Evolutionary conservation across 2,797 vertebrate species (phyloP), one percentile per base, ranked within the genome.

Genomic region (Mormyrus proboscirostris): DNA sequence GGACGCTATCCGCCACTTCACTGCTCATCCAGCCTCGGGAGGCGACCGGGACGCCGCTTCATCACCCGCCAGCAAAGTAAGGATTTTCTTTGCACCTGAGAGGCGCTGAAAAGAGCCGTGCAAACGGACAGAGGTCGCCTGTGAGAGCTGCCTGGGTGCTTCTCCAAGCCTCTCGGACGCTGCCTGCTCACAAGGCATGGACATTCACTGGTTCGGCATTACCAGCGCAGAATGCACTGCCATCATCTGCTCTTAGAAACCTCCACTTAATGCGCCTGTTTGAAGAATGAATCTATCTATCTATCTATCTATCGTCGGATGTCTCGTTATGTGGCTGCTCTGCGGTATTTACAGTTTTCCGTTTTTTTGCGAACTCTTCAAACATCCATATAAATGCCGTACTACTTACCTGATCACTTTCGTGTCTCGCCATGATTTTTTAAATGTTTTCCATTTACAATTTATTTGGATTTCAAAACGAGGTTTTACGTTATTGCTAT

Each of bases 21-120:
- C 79, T 41, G 7, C 51, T 83, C 25, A 69, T n/a, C 50, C 49
- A 59, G 53, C 38, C 19, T 62, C 19, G 33, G 29, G 1, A 73
- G 29, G 65, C 65, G 29, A 38, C 33, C 2, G 29, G 29, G 4
- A 38, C 65, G 65, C 65, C 65, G 65, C 29, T 73, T 14, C 29
- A 38, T 73, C 65, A 16, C 12, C 65, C 12, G 33, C 33, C 12
- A 73, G 10, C 69, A 79, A 89, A 84, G 90, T 89, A 90, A 90
- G 90, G 84, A 85, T 10, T 19, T 51, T 65, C 16, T 0, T 85
- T 9, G 7, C 44, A 41, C 4, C 16, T 16, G 33, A 47, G 38
- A 22, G 41, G 4, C 10, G 8, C 79, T 22, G 41, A 4, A 22
- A 19, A 49, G 44, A 83, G n/a, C 44, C 38, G 19, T 47, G 44